Base-by-base conservation (phyloP, 1,140 invertebrate genomes). In the Bicyclus anynana region DNA sequence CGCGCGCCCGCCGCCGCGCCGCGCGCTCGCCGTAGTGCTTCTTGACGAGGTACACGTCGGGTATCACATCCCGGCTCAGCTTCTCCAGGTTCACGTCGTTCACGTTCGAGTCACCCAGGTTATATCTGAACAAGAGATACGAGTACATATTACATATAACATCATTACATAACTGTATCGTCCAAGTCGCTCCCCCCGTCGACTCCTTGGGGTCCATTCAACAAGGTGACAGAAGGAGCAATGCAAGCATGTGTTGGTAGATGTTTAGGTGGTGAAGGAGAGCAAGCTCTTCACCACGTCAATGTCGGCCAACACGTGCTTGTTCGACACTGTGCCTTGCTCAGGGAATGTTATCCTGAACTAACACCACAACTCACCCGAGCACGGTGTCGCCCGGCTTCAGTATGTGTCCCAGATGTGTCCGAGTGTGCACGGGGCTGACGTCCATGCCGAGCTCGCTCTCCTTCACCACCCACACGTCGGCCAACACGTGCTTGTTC, bases 361-460 rank as follows among this genome's bases (percentile, higher is more conserved):
- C 33, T 13, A 14, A 35, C 2, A 35, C n/a, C n/a, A n/a, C 10
- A 12, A 17, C 59, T 59, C 53, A 67, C 65, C 65, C 60, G 14
- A 67, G 48, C 53, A 95, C 98, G 10, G 94, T 94, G 89, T 99
- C 99, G 21, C 98, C 98, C 59, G 95, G 93, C 78, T 97, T 96
- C 10, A 99, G 89, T 47, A 99, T 75, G 87, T 99, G 96, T 0
- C 98, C 99, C 33, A 99, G 89, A 91, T 99, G 98, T 23, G 97
- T 98, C 67, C 94, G 91, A 23, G 95, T 94, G 72, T 98, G 96
- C 62, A 96, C 93, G 12, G 93, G 91, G 71, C 92, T 94, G n/a
- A 97, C 94, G 54, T 94, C 94, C 7, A 94, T 89, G 9, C 97
- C 98, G 23, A 99, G 85, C 77, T 99, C 97, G 53, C 93, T 95